These are phyloP conservation scores for Musca vetustissima DNA, from an alignment of 1,140 invertebrate species.

Conservation along the genomic window DNA sequence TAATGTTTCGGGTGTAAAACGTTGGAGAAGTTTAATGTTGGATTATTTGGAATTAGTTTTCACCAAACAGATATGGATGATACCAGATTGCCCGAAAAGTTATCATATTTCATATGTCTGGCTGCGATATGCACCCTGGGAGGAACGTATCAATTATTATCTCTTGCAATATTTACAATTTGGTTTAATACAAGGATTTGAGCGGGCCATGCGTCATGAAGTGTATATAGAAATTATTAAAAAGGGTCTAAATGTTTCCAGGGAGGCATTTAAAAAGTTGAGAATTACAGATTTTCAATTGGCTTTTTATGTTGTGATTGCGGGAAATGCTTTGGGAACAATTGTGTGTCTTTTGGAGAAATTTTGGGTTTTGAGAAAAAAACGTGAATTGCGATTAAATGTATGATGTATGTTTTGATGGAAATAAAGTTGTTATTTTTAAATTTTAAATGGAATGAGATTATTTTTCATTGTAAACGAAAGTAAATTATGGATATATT, in stretches of 20 bases:
- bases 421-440: too few species aligned
- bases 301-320: slow-evolving; percentile 41
- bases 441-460: too few species aligned
- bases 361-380: too few species aligned
- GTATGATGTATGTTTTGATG: too few species aligned
- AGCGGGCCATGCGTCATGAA: slow-evolving; percentile 38
- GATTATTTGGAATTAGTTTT: slow-evolving; percentile 39
- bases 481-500: too few species aligned
- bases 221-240: slow-evolving; percentile 40
- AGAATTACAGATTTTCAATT: slow-evolving; percentile 45
- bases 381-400: too few species aligned
- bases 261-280: slow-evolving; percentile 40
- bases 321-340: slow-evolving; percentile 36
- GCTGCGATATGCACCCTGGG: slow-evolving; percentile 39
- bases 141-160: slow-evolving; percentile 37
- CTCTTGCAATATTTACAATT: slow-evolving; percentile 37
- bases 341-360: too few species aligned
- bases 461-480: too few species aligned
- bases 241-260: slow-evolving; percentile 36
- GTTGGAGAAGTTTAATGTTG: slow-evolving; percentile 38
- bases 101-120: slow-evolving; percentile 50
- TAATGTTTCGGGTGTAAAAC: slow-evolving; percentile 39
- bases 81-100: slow-evolving; percentile 50
- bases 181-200: slow-evolving; percentile 44
- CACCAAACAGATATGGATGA: slow-evolving; percentile 48